Base-by-base conservation (phyloP, 2,888 invertebrate genomes). In the Andrena minutula region DNA sequence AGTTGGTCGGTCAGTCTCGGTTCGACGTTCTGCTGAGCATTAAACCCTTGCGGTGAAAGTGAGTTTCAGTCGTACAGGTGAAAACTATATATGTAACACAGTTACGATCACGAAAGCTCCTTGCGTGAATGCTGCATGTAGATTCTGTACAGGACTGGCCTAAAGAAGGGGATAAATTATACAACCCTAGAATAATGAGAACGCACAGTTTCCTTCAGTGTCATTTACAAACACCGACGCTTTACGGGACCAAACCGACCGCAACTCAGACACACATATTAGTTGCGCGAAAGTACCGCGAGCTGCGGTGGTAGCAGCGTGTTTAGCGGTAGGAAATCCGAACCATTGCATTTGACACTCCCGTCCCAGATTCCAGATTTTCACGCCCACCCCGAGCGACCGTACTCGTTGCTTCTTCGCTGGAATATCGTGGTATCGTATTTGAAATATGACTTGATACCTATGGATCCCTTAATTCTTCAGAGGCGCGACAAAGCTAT, bases 261-360 rank as follows among this genome's bases (percentile, higher is more conserved):
- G 56, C 87, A 73, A 79, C 65, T 86, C 82, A 82, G 75, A 73
- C 82, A 72, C 74, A 81, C 65, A 76, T 84, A 82, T 82, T 76
- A 69, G 76, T 83, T 76, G 60, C 53, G 47, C 68, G 84, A 83
- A 87, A 87, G 88, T 88, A 88, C 68, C 70, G 41, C 72, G 68
- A 73, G 74, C 65, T 83, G 86, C 75, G 86, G 88, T 88, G 77
- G 79, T 76, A 58, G 80, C 80, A 72, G 60, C 77, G 86, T 74
- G 75, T 88, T 86, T 81, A 80, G 79, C 63, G 85, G 82, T 56
- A 72, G 75, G 74, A 89, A 87, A 87, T 80, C 71, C 76, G 76
- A 87, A 85, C 76, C 80, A 28, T 87, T 89, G 88, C 88, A 81
- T 83, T 87, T 88, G 88, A 88, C 88, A 89, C 79, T 74, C 77